Conservation (phyloP, 2,797 vertebrate species). For the Uromys caudimaculatus region DNA sequence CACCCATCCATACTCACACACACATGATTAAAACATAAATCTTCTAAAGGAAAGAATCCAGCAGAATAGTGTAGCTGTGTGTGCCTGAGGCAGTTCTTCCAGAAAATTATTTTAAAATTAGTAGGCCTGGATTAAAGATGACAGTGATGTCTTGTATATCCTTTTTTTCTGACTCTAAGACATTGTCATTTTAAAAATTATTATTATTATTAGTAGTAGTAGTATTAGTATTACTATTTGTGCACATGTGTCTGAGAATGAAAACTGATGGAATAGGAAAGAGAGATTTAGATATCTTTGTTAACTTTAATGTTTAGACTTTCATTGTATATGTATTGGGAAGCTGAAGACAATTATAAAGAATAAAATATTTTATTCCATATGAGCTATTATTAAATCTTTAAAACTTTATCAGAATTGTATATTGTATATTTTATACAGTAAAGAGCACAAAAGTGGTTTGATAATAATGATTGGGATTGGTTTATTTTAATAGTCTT, state of each 20-base stretch:
- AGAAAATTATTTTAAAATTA: conserved; percentile 34
- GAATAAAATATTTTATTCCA: conserved; percentile 42
- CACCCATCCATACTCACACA: not conserved
- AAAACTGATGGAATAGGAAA: conserved; percentile 33
- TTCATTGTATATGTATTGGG: not conserved
- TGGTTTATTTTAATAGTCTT: conserved; percentile 42
- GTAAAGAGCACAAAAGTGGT: conserved; percentile 48
- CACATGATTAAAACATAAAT: not conserved
- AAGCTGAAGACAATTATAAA: conserved; percentile 57
- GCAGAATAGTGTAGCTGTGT: conserved; percentile 38
- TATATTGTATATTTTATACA: conserved; percentile 23
- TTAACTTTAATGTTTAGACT: conserved; percentile 63
- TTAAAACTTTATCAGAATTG: not conserved
- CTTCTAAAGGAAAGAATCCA: conserved; percentile 54
- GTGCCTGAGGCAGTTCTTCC: conserved; percentile 52
- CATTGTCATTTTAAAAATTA: not conserved
- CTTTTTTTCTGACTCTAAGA: conserved; percentile 50
- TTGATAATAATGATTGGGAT: conserved; percentile 39
- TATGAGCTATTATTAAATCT: conserved; percentile 42
- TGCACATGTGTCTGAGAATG: not conserved
- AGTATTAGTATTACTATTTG: too few relatives aligned
- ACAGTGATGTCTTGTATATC: not conserved
- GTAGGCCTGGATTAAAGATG: conserved; percentile 15
- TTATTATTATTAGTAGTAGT: too few relatives aligned
- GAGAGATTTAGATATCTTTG: conserved; percentile 20